phyloP scores from a whole-genome alignment of 2,797 vertebrate species.

The Gymnothorax reevesii region DNA sequence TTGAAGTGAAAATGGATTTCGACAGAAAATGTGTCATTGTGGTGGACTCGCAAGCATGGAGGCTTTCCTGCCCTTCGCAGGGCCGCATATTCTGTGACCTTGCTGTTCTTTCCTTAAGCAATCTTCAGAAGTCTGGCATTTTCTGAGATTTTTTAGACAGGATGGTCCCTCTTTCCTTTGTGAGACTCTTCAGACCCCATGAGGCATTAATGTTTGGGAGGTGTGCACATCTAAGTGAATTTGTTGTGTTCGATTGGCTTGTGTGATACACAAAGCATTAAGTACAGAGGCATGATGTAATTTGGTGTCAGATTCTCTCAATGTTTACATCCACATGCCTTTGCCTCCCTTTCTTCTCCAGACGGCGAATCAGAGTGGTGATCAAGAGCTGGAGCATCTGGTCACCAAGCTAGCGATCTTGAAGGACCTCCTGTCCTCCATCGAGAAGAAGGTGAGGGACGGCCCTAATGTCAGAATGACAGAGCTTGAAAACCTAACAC shows the following conservation, averaged over 20 bases:
- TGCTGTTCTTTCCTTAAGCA: conserved; percentile 11
- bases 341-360: conserved; percentile 47
- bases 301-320: too few relatives aligned
- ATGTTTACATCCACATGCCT: too few relatives aligned
- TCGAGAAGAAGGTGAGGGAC: conserved; percentile 88
- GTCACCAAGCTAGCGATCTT: conserved; percentile 91
- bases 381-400: conserved; percentile 90
- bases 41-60: neutral
- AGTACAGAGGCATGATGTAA: too few relatives aligned
- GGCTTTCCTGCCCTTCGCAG: conserved; percentile 26
- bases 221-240: neutral
- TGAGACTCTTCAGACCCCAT: neutral
- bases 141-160: conserved; percentile 11
- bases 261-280: neutral
- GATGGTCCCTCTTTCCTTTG: neutral
- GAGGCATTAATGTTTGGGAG: neutral
- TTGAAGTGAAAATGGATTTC: neutral
- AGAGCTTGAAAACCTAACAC: neutral
- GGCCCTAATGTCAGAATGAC: neutral
- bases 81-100: conserved; percentile 2
- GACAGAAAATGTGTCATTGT: neutral
- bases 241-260: neutral
- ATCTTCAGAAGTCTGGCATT: conserved; percentile 10
- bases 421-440: conserved; percentile 90
- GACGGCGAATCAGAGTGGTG: conserved; percentile 83